Evolutionary conservation across 2,888 invertebrate genomes (phyloP), one percentile per base, ranked within the genome.

Genomic region (Panzeria rudis): DNA sequence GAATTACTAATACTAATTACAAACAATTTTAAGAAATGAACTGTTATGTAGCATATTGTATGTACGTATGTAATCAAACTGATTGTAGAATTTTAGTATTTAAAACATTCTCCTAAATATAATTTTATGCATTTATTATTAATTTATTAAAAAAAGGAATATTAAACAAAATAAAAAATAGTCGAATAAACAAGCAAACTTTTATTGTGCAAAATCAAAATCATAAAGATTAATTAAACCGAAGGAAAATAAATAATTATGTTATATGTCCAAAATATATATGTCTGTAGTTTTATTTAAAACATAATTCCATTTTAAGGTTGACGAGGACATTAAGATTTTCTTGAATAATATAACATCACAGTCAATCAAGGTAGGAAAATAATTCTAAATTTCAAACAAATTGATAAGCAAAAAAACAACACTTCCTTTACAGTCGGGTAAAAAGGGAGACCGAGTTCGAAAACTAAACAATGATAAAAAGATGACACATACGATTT

Each of bases 81-180:
- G 25, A 38, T 41, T 80, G 59, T 80, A 84, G 59, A 71, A 52
- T 84, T 59, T 72, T 75, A 79, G 54, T 73, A 62, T 50, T 54
- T 56, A 52, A 59, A 68, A 15, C 4, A 62, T 68, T 50, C 41
- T 68, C 59, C 15, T n/a, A n/a, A 13, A 25, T 76, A 77, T 80
- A 72, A 66, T 84, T 80, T 84, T 66, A 61, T 84, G 76, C 61
- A 80, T 84, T 84, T 77, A 84, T 76, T 76, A 84, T 76, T 76
- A 73, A 62, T 73, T 66, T 47, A 66, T 59, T 62, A 61, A 52
- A 61, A 68, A 59, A 29, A 17, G 52, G 52, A 15, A 29, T 38
- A 68, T 66, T 17, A 38, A 69, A 54, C 17, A 73, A 56, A 47
- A 35, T 4, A 75, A 52, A 20, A 71, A 79, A 41, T 29, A 61